Conservation (phyloP, 2,113 vertebrate genomes). For the Pomatostomus ruficeps region DNA sequence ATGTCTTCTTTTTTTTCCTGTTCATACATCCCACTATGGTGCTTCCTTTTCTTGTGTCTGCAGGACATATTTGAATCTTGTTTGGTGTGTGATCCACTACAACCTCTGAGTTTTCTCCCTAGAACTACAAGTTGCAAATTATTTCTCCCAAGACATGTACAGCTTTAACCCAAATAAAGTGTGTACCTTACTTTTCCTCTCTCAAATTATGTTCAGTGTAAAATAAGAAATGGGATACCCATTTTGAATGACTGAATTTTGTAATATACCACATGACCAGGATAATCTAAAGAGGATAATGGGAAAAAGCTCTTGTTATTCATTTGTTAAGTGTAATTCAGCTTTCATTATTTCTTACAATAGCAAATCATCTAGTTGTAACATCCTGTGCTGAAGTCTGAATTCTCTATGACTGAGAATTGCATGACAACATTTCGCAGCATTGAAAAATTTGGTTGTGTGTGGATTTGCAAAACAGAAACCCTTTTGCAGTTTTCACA, state of each 20-base stretch:
- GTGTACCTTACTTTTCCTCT: neutral
- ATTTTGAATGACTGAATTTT: neutral
- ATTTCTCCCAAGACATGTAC: neutral
- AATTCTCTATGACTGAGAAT: neutral
- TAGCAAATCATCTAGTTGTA: constrained; percentile 7
- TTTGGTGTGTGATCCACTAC: neutral
- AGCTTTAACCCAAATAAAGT: neutral
- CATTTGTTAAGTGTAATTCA: constrained; percentile 14
- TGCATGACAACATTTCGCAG: neutral
- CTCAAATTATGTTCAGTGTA: neutral
- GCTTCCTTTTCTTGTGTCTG: neutral
- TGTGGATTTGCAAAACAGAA: neutral
- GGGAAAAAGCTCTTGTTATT: neutral
- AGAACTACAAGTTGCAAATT: neutral
- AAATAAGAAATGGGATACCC: neutral
- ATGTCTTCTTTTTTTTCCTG: neutral
- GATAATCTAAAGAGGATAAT: neutral
- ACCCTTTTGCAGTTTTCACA: neutral
- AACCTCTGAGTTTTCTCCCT: neutral
- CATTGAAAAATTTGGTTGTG: neutral
- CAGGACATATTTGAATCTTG: neutral
- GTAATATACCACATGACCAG: neutral
- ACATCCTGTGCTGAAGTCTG: neutral
- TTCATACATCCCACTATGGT: neutral
- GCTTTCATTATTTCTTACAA: constrained; percentile 43